phyloP scores from a whole-genome alignment of 2,888 invertebrate genomes.

The Shargacucullia verbasci region DNA sequence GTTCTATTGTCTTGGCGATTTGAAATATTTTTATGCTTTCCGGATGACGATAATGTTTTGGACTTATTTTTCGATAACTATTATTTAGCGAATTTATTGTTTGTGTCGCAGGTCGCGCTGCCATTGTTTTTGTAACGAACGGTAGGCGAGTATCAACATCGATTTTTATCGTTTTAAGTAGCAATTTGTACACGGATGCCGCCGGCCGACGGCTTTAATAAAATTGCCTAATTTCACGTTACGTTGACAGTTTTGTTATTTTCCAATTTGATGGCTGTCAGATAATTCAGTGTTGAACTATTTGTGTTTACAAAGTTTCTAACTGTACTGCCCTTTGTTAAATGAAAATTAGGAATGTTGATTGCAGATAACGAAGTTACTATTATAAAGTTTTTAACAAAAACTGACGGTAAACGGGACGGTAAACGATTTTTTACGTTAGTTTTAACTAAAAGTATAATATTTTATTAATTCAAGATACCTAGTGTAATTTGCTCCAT shows the following conservation, averaged over 20 bases:
- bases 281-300: conserved; percentile 60
- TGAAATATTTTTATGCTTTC: conserved; percentile 88
- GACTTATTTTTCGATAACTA: conserved; percentile 87
- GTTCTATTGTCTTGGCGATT: conserved; percentile 86
- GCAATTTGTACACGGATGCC: conserved; percentile 80
- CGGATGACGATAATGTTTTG: conserved; percentile 86
- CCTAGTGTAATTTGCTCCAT: conserved; percentile 1
- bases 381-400: conserved; percentile 49
- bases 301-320: conserved; percentile 52
- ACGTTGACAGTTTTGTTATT: conserved; percentile 68
- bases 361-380: conserved; percentile 48
- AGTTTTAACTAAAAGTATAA: conserved; percentile 5
- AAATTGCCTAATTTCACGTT: conserved; percentile 67
- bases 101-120: conserved; percentile 56
- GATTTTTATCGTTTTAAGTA: conserved; percentile 71
- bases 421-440: conserved; percentile 42
- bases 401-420: conserved; percentile 41
- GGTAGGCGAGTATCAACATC: conserved; percentile 52
- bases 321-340: conserved; percentile 50
- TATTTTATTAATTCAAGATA: conserved; percentile 1
- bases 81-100: conserved; percentile 87
- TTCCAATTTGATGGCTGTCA: conserved; percentile 63
- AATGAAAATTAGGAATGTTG: conserved; percentile 55
- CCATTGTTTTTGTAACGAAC: conserved; percentile 66
- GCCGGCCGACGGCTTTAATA: conserved; percentile 56